These are phyloP conservation scores for Gracilinanus agilis DNA, from an alignment of 2,113 vertebrate genomes.

Conservation along the genomic window DNA sequence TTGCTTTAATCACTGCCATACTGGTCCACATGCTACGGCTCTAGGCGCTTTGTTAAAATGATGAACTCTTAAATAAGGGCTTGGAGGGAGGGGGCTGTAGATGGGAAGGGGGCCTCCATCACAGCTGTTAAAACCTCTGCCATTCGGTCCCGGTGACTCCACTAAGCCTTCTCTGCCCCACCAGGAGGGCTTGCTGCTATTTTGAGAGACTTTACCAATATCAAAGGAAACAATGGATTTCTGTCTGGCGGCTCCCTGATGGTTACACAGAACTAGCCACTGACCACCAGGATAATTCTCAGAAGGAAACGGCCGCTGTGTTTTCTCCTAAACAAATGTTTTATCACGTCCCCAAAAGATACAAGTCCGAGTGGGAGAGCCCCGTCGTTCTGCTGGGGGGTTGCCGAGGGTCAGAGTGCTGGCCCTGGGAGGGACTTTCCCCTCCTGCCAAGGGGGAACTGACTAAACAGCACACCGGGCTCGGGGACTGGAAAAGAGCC, in stretches of 20 bases:
- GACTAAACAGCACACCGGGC: no score
- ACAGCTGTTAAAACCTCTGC: not conserved
- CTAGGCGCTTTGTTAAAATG: not conserved
- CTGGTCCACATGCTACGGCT: not conserved
- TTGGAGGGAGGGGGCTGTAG: not conserved
- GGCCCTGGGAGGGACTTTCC: not conserved
- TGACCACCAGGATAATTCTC: not conserved
- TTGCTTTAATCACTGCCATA: not conserved
- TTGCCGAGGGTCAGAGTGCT: not conserved
- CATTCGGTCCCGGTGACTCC: not conserved
- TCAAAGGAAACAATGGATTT: not conserved
- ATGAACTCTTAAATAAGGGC: not conserved
- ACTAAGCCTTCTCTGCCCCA: not conserved
- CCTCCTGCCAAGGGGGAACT: not conserved
- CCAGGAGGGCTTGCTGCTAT: not conserved
- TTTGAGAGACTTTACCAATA: not conserved
- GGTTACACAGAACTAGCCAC: not conserved
- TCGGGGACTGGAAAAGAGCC: no score
- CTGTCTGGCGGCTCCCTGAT: no score
- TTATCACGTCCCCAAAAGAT: not conserved
- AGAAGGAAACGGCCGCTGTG: not conserved
- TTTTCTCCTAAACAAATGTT: not conserved
- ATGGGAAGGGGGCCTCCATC: not conserved
- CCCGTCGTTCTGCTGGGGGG: not conserved
- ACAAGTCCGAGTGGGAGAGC: not conserved